These are phyloP conservation scores for Brotogeris chrysoptera DNA, from an alignment of 2,797 vertebrate species.

Conservation along the genomic window DNA sequence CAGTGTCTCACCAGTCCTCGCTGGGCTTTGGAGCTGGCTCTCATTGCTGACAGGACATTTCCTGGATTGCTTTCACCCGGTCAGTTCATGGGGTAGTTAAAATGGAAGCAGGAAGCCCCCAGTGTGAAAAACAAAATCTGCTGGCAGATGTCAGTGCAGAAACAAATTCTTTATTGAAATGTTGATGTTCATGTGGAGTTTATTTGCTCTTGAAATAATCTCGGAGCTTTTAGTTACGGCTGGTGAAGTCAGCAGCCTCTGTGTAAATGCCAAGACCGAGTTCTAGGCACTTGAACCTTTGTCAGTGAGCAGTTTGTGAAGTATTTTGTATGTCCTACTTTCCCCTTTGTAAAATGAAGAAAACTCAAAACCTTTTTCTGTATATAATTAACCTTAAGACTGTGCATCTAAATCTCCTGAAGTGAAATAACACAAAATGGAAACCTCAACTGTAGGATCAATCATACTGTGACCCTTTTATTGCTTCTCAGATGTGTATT, in stretches of 20 bases:
- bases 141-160: not conserved
- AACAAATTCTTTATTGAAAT: not conserved
- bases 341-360: not conserved
- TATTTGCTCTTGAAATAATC: not conserved
- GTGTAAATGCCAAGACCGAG: not conserved
- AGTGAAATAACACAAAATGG: not conserved
- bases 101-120: not conserved
- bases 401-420: not conserved
- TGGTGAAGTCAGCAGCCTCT: not conserved
- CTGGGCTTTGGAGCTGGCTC: not conserved
- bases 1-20: not conserved
- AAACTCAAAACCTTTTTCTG: not conserved
- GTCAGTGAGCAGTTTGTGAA: not conserved
- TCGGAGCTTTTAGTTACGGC: not conserved
- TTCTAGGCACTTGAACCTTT: not conserved
- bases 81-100: not conserved
- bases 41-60: not conserved
- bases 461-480: not conserved
- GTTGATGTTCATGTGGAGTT: not conserved
- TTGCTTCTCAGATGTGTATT: not conserved
- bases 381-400: not conserved
- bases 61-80: not conserved
- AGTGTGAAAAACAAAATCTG: not conserved
- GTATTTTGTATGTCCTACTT: not conserved
- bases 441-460: not conserved